Evolutionary conservation across 2,113 vertebrate species (phyloP).

Genomic region (Rhodinocichla rosea): DNA sequence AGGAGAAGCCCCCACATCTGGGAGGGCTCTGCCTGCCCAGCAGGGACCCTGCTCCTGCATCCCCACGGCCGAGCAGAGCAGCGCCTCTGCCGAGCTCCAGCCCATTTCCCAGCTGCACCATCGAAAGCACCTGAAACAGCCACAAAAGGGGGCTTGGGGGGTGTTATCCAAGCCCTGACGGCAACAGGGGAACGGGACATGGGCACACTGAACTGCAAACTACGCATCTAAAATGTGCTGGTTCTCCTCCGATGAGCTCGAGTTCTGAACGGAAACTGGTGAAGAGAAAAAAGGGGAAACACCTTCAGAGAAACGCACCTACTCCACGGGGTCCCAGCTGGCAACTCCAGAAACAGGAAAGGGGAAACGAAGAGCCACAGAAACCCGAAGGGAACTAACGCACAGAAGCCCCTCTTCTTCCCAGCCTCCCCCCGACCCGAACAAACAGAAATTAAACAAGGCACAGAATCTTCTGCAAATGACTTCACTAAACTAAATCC

Average conservation of each 20-base stretch:
- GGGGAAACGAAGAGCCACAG: conserved; percentile 35
- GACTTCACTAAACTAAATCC: conserved; percentile 90
- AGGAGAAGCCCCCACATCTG: accelerated
- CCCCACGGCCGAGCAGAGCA: conserved; percentile 20
- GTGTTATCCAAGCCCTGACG: conserved; percentile 56
- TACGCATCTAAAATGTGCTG: conserved; percentile 74
- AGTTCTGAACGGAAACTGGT: conserved; percentile 62
- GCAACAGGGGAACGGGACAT: conserved; percentile 66
- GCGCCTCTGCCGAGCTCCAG: conserved; percentile 57
- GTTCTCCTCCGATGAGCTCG: conserved; percentile 73
- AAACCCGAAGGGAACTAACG: conserved; percentile 62
- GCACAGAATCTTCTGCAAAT: conserved; percentile 98
- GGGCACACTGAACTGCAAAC: conserved; percentile 73
- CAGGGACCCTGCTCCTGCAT: neutral
- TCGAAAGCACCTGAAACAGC: conserved; percentile 61
- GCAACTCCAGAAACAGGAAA: conserved; percentile 64
- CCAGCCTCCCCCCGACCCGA: conserved; percentile 53
- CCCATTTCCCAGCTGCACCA: conserved; percentile 53
- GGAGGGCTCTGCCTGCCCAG: conserved; percentile 37
- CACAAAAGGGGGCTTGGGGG: conserved; percentile 33
- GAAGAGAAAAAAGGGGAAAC: conserved; percentile 8
- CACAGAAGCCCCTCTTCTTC: conserved; percentile 57
- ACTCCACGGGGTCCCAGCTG: conserved; percentile 71
- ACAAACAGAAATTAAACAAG: conserved; percentile 88
- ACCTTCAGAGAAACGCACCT: conserved; percentile 4